Evolutionary conservation across 2,797 vertebrate species (phyloP).

Genomic region (Rhynchonycteris naso): DNA sequence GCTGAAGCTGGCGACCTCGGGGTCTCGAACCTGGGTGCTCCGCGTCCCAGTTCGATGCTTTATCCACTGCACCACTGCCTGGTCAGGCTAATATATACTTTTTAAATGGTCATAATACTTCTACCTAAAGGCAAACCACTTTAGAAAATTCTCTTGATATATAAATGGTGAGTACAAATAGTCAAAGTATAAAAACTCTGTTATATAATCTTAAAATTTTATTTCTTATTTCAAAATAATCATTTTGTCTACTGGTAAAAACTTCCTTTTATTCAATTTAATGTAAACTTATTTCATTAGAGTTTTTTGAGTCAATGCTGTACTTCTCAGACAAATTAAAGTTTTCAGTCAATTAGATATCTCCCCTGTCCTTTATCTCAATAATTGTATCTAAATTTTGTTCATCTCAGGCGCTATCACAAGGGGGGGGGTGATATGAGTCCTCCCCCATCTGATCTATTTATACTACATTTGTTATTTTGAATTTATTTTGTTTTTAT

Average conservation of each 20-base stretch:
- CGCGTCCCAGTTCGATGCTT: too few relatives aligned
- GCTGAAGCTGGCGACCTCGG: too few relatives aligned
- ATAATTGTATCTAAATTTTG: neutral
- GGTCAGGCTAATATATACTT: too few relatives aligned
- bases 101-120: neutral
- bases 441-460: neutral
- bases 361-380: neutral
- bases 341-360: neutral
- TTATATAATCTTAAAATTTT: neutral
- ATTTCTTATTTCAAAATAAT: slow-evolving; percentile 10
- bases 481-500: neutral
- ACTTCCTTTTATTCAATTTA: slow-evolving; percentile 28
- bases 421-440: rapidly evolving
- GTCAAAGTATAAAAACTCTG: neutral
- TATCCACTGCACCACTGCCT: too few relatives aligned
- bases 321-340: slow-evolving; percentile 12
- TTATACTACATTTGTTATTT: neutral
- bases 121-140: neutral
- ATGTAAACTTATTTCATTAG: neutral
- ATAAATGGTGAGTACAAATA: neutral
- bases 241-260: neutral
- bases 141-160: slow-evolving; percentile 33
- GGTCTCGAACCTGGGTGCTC: too few relatives aligned
- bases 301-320: neutral
- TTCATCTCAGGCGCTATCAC: neutral